Conservation (phyloP, 2,888 invertebrate species). For the Hemaris fuciformis region DNA sequence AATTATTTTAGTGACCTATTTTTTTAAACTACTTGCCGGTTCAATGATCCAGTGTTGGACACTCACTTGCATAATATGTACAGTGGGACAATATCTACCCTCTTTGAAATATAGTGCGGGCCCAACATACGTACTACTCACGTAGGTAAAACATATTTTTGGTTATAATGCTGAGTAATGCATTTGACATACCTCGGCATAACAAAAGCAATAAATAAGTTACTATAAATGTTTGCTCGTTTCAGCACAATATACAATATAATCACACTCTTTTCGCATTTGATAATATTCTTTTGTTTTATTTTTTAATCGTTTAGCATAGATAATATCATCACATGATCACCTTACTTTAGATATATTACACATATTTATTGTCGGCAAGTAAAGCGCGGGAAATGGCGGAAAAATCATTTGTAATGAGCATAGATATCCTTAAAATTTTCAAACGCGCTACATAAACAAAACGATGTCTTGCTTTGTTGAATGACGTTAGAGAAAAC, state of each 20-base stretch:
- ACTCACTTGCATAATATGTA: no score
- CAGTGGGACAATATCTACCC: no score
- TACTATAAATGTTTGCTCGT: not conserved
- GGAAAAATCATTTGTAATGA: not conserved
- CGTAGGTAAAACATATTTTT: not conserved
- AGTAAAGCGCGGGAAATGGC: not conserved
- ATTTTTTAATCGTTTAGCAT: not conserved
- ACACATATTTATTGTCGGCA: not conserved
- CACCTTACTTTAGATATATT: not conserved
- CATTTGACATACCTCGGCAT: not conserved
- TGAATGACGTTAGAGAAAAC: no score
- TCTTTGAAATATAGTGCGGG: no score
- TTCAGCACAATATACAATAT: not conserved
- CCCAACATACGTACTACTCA: not conserved
- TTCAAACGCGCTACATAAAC: no score
- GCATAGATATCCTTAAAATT: not conserved
- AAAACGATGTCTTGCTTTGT: no score
- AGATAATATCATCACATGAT: not conserved
- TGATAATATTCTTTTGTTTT: not conserved
- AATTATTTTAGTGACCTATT: no score
- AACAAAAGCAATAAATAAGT: slow-evolving; percentile 1
- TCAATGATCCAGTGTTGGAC: no score
- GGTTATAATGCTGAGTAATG: not conserved
- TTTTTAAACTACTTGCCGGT: no score
- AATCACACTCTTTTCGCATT: not conserved